Evolutionary conservation across 2,113 vertebrate species (phyloP).

Genomic region (Sialia sialis): DNA sequence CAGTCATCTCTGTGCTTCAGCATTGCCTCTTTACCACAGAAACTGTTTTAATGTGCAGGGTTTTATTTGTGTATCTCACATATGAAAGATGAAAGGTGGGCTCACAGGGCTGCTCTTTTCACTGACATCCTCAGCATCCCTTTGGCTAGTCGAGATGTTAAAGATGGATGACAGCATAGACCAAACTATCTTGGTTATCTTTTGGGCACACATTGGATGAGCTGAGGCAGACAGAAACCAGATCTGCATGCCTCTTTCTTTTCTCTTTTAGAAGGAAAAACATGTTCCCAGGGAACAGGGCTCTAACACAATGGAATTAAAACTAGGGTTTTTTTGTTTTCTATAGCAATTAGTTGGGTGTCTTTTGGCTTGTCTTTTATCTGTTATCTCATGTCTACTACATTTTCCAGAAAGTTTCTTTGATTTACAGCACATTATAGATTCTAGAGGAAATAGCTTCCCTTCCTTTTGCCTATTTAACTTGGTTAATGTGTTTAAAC

Average conservation of each 20-base stretch:
- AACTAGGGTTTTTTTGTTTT: not conserved
- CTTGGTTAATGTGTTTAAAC: not conserved
- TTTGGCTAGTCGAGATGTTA: not conserved
- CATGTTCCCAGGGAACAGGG: not conserved
- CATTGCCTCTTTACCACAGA: not conserved
- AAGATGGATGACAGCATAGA: not conserved
- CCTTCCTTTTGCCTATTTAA: not conserved
- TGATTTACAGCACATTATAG: not conserved
- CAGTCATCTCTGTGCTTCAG: not conserved
- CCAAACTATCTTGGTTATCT: not conserved
- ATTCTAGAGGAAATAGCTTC: not conserved
- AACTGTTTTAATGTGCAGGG: not conserved
- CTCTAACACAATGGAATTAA: not conserved
- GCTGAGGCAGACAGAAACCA: constrained; percentile 24
- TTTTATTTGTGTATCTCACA: not conserved
- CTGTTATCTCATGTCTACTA: not conserved
- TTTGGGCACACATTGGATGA: not conserved
- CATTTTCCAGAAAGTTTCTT: not conserved
- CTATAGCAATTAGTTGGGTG: not conserved
- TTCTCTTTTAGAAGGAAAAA: not conserved
- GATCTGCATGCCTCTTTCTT: not conserved
- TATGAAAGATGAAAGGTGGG: constrained; percentile 26
- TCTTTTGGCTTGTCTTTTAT: not conserved
- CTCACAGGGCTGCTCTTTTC: not conserved
- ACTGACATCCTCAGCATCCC: not conserved